Evolutionary conservation across 2,888 invertebrate species (phyloP), one percentile per base, ranked within the genome.

Genomic region (Gnatocerus cornutus): DNA sequence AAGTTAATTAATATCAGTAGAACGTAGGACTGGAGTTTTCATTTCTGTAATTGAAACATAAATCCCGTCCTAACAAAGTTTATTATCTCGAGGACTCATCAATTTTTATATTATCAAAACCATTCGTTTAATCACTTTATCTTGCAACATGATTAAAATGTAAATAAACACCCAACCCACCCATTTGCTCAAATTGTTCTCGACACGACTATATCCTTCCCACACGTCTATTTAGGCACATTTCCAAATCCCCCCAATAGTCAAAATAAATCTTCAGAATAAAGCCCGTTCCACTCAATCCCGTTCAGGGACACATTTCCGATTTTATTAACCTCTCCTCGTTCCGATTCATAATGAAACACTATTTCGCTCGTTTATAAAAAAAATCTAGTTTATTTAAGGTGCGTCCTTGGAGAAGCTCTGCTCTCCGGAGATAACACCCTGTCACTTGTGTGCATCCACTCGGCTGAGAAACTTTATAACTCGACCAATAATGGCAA

Each of bases 381-480:
- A 55, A 64, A 58, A 59, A 46, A 21, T 61, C 14, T 16, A 62
- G 37, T 62, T 62, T 50, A 64, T 64, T 64, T 55, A 65, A 65
- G 65, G 56, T 65, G 56, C 33, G 56, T 16, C 65, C 55, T 67
- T 59, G 56, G 46, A 46, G 41, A 13, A 48, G 21, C 9, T 33
- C 72, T 80, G 80, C 74, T 74, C 76, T 72, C 73, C 33, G 30
- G 73, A 79, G 80, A 81, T 80, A 81, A 77, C 77, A 69, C 58
- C 72, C 66, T 74, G 72, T 77, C 74, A 74, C 77, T 76, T 73
- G 76, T 76, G 77, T 77, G 75, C 74, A 77, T 59, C 73, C 80
- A 78, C 69, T 76, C 73, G 76, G 69, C 75, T 76, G 78, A 72
- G 77, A 79, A 81, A 80, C 72, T 74, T 76, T 77, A 76, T 77